Conservation (phyloP, 2,113 vertebrate genomes). For the Bubo scandiacus region DNA sequence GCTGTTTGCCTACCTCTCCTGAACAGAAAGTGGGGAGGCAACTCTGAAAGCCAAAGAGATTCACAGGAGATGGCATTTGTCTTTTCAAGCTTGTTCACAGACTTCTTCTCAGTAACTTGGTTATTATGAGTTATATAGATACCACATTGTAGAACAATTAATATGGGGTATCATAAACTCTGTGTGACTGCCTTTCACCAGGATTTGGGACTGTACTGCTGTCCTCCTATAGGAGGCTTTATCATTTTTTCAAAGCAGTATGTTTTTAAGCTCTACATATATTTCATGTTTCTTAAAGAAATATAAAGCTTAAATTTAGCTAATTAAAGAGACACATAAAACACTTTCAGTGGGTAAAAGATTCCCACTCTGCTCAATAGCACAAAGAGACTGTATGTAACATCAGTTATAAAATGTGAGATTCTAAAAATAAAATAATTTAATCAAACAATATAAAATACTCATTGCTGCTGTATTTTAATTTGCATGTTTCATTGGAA, state of each 20-base stretch:
- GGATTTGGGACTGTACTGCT: neutral
- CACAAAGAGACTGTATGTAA: neutral
- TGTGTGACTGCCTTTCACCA: neutral
- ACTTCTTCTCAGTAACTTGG: neutral
- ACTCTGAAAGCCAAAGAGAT: fast-evolving
- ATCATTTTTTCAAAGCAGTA: neutral
- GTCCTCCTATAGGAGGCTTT: neutral
- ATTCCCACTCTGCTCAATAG: neutral
- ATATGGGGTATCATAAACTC: neutral
- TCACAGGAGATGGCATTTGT: neutral
- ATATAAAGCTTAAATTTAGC: neutral
- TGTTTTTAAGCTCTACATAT: neutral
- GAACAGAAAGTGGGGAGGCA: neutral
- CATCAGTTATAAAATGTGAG: neutral
- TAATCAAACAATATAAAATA: neutral
- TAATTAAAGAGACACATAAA: neutral
- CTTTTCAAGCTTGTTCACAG: neutral
- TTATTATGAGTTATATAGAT: neutral
- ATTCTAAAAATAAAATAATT: neutral
- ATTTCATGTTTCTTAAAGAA: neutral
- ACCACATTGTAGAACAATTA: neutral
- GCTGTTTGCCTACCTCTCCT: neutral
- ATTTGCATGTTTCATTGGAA: neutral
- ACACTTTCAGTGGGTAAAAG: neutral
- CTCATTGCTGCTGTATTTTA: neutral